Percentiles rank a stretch among this genome's conserved stretches.
Conservation (phyloP, 64 coral and sea anemone species). For the Stichodactyla helianthus region DNA sequence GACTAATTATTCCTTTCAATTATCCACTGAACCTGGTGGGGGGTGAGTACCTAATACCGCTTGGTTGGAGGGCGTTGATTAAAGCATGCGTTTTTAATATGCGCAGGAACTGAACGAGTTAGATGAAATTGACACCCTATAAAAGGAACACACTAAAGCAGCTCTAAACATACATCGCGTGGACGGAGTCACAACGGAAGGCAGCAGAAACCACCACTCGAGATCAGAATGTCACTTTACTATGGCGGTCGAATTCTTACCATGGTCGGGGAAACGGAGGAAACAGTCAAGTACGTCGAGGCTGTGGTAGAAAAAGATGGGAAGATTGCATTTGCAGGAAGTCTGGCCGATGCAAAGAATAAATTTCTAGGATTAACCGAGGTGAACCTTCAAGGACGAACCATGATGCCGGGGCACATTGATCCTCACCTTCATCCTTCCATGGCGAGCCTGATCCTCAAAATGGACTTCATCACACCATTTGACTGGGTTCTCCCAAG, state of each 20-base stretch:
- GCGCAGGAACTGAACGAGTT: no score
- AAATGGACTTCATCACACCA: conserved; percentile 20
- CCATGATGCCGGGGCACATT: conserved; percentile 37
- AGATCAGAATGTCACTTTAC: conserved; percentile 26
- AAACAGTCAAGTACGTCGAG: conserved; percentile 28
- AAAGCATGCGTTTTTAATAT: no score
- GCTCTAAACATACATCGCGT: no score
- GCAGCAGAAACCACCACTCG: not conserved
- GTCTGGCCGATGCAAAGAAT: not conserved
- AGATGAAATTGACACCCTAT: no score
- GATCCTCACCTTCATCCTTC: conserved; percentile 45
- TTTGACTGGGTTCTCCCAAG: conserved; percentile 35
- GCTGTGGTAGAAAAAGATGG: conserved; percentile 42
- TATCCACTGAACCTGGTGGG: no score
- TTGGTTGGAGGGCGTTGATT: no score
- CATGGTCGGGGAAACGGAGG: conserved; percentile 29
- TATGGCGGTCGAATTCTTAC: conserved; percentile 40
- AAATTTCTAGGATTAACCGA: not conserved
- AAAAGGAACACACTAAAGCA: no score
- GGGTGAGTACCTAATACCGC: no score
- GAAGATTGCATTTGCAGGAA: conserved; percentile 40
- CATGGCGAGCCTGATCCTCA: not conserved
- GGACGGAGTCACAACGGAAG: no score
- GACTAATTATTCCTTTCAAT: no score
- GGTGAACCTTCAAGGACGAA: conserved; percentile 11